Percentiles rank a stretch among this genome's conserved stretches.
Evolutionary conservation across 2,113 vertebrate genomes (phyloP).

Genomic region (Rynchops niger): DNA sequence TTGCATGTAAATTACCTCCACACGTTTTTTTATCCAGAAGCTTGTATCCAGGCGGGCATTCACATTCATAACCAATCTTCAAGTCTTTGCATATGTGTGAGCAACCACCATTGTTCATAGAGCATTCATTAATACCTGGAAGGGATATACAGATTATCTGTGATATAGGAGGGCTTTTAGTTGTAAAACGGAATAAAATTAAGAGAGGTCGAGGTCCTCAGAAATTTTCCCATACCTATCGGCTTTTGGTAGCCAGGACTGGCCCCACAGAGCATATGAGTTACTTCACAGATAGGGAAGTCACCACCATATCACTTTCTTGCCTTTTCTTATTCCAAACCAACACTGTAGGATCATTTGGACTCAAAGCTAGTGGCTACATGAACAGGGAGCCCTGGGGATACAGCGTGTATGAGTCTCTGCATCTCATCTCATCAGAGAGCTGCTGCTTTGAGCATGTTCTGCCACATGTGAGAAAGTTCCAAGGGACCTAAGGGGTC

Average conservation of each 20-base stretch:
- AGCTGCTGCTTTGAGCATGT: conserved; percentile 20
- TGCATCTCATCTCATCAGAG: conserved; percentile 8
- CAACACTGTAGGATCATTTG: background rate
- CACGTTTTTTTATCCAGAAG: conserved; percentile 97
- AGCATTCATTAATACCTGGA: conserved; percentile 83
- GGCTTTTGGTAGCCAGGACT: background rate
- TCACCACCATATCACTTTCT: background rate
- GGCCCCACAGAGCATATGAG: background rate
- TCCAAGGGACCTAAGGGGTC: conserved; percentile 32
- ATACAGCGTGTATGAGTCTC: background rate
- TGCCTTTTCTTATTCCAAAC: background rate
- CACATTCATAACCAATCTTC: conserved; percentile 89
- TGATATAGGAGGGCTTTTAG: background rate
- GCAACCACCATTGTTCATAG: conserved; percentile 91
- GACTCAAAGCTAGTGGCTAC: background rate
- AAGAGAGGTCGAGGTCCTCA: background rate
- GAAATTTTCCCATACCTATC: background rate
- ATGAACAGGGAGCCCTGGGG: conserved; percentile 10
- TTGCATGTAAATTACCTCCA: conserved; percentile 84
- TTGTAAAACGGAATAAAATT: background rate
- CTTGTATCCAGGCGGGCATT: conserved; percentile 91
- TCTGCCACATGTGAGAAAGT: conserved; percentile 27
- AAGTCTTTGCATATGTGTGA: conserved; percentile 94
- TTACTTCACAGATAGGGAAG: background rate
- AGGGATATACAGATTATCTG: conserved; percentile 5